Evolutionary conservation across 2,888 invertebrate species (phyloP), one percentile per base, ranked within the genome.

Genomic region (Hanleya hanleyi): DNA sequence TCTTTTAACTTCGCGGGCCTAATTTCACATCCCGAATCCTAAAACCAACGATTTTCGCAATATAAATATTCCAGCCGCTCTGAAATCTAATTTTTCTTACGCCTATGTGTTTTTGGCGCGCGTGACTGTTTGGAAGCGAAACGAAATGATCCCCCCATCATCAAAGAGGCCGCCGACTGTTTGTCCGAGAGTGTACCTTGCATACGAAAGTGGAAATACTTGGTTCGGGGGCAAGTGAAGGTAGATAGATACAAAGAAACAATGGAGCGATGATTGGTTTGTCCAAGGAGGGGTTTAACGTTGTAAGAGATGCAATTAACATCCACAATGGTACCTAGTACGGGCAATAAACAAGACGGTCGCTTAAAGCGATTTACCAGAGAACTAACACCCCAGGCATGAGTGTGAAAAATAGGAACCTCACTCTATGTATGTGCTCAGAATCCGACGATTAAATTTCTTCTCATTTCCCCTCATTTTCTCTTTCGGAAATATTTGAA

Each of bases 21-120:
- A 57, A 57, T 57, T 57, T 57, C 57, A 57, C 57, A 57, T 22
- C 32, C 57, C 15, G 26, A 57, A 57, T 57, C 57, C 57, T 57
- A 29, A 57, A 57, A 57, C 57, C 57, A 57, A 57, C 57, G 29
- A 57, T 57, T 57, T 57, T 57, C 57, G 29, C 32, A 57, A 57
- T 57, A 57, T 57, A 57, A 57, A 57, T 57, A 57, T 57, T 57
- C 57, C 7, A 29, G 4, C 29, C 32, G 22, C 57, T 57, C 22
- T 22, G 57, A 57, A 57, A 57, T 57, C 57, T 57, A 57, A 57
- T 57, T 57, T 57, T 57, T 57, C 57, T 57, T 57, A 29, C 57
- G 57, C 57, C 57, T 57, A 57, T 57, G 57, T 57, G 57, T 57
- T 57, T 57, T 57, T 57, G 57, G 57, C 32, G 57, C 57, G 57